phyloP scores from a whole-genome alignment of 2,113 vertebrate species.

The Polyodon spathula region DNA sequence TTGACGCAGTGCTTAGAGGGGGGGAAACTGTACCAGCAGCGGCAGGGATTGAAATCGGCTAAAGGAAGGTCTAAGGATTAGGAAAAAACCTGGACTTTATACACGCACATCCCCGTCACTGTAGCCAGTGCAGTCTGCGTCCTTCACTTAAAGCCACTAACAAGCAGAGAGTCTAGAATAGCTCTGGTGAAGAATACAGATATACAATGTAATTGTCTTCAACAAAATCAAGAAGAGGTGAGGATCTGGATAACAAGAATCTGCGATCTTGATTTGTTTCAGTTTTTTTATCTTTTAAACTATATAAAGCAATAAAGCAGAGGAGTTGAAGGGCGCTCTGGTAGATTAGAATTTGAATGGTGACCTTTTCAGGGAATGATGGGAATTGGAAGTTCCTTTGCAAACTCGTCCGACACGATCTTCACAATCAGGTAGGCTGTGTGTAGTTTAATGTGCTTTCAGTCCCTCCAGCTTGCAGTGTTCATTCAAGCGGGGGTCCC shows the following conservation, averaged over 20 bases:
- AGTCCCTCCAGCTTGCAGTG: neutral
- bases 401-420: slow-evolving; percentile 67
- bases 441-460: neutral
- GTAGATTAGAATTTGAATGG: slow-evolving; percentile 30
- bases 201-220: too few species aligned
- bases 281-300: neutral
- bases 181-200: neutral
- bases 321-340: slow-evolving; percentile 12
- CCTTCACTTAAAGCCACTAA: slow-evolving; percentile 25
- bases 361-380: slow-evolving; percentile 46
- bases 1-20: too few species aligned
- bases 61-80: slow-evolving; percentile 20
- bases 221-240: too few species aligned
- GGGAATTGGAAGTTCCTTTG: slow-evolving; percentile 81
- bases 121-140: slow-evolving; percentile 15
- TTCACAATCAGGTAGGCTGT: slow-evolving; percentile 71
- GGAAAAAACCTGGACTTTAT: slow-evolving; percentile 11
- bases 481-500: too few species aligned
- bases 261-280: too few species aligned
- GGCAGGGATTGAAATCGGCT: neutral
- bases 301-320: neutral
- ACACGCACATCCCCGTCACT: slow-evolving; percentile 6
- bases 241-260: too few species aligned
- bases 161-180: slow-evolving; percentile 7
- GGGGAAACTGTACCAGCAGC: too few species aligned